Percentiles rank a stretch among this genome's conserved stretches.
phyloP scores from a whole-genome alignment of 2,113 vertebrate genomes.

The Platycercus adscitus region DNA sequence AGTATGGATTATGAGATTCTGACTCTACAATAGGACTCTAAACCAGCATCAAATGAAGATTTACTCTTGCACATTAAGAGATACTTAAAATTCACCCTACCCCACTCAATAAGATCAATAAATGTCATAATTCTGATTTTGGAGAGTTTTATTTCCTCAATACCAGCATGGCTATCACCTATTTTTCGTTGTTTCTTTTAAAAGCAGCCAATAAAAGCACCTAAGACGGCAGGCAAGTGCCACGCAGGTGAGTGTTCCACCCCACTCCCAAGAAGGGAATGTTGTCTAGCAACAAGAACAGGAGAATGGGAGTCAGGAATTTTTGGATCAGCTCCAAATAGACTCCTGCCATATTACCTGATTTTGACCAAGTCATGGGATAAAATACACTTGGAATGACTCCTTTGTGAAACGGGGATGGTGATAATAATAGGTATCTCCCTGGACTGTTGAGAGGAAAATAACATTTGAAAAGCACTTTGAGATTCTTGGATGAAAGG shows the following conservation, averaged over 20 bases:
- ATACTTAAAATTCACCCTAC: not conserved
- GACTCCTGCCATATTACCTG: not conserved
- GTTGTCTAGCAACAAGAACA: not conserved
- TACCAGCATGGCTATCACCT: not conserved
- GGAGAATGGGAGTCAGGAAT: not conserved
- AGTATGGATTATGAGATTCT: not conserved
- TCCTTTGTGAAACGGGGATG: not conserved
- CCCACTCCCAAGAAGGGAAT: constrained; percentile 48
- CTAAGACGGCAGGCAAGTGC: not conserved
- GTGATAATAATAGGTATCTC: not conserved
- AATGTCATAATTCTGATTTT: not conserved
- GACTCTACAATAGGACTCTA: not conserved
- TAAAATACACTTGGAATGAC: not conserved
- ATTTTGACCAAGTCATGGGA: not conserved
- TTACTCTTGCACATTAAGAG: not conserved
- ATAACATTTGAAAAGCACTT: constrained; percentile 30
- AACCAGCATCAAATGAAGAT: not conserved
- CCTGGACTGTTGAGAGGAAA: not conserved
- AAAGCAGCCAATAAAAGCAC: not conserved
- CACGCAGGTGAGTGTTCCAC: not conserved
- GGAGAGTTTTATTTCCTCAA: not conserved
- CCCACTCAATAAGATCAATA: not conserved
- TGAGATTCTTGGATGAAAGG: constrained; percentile 33
- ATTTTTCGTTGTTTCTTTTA: not conserved
- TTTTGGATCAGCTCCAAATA: not conserved